Evolutionary conservation across 2,888 invertebrate species (phyloP).

Genomic region (Psylliodes chrysocephalus): DNA sequence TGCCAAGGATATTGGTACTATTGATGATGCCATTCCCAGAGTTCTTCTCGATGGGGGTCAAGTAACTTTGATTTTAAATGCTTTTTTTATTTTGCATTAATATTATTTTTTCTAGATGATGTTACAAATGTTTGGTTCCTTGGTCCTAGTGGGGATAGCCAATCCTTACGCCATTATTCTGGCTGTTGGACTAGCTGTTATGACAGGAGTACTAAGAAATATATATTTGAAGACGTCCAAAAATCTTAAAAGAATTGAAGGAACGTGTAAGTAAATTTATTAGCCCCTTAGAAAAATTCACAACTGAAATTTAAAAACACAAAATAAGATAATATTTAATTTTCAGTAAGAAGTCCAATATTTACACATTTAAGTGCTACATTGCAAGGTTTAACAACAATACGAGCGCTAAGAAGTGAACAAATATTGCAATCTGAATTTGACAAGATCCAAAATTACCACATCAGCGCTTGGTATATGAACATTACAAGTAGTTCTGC

Average conservation of each 20-base stretch:
- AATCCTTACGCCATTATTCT: conserved; percentile 65
- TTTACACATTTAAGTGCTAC: conserved; percentile 88
- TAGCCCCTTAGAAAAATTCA: no score
- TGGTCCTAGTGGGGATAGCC: conserved; percentile 67
- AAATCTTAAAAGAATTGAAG: conserved; percentile 82
- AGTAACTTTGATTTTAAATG: conserved; percentile 19
- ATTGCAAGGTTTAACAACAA: conserved; percentile 86
- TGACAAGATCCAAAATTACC: conserved; percentile 79
- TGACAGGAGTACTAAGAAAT: conserved; percentile 74
- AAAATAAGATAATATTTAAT: no score
- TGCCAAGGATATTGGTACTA: conserved; percentile 72
- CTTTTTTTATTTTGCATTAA: no score
- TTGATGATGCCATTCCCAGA: conserved; percentile 64
- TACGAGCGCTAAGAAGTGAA: conserved; percentile 84
- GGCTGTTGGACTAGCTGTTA: conserved; percentile 66
- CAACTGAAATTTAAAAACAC: no score
- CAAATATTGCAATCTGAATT: conserved; percentile 78
- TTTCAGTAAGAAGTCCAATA: conserved; percentile 87
- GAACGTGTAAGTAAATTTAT: conserved; percentile 81
- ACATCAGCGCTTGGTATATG: conserved; percentile 88
- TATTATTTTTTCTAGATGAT: conserved; percentile 63
- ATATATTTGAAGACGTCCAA: conserved; percentile 84
- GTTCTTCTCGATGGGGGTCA: conserved; percentile 36
- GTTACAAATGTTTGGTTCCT: conserved; percentile 64
- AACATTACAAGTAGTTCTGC: conserved; percentile 87